Percentiles rank a stretch among this genome's conserved stretches.
Conservation (phyloP, 2,888 invertebrate species). For the Ectemnius cavifrons region DNA sequence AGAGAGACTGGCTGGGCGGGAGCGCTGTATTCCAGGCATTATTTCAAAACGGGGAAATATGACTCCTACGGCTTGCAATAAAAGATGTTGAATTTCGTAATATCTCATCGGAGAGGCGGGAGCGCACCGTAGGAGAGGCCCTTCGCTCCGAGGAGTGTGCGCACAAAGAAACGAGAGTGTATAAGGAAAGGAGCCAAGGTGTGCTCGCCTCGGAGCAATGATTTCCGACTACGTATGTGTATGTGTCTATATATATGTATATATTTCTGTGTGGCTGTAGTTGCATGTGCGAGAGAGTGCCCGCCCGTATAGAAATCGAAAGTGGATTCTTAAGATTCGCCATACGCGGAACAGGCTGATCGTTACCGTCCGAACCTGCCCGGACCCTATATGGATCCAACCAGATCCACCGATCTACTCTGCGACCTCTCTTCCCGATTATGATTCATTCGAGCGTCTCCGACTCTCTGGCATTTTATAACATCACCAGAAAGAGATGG, state of each 20-base stretch:
- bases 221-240: conserved; percentile 23
- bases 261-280: no score
- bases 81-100: conserved; percentile 50
- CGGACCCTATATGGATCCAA: conserved; percentile 67
- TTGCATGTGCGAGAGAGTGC: conserved; percentile 34
- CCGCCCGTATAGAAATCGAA: conserved; percentile 69
- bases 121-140: conserved; percentile 10
- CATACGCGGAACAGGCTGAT: conserved; percentile 62
- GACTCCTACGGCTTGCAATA: conserved; percentile 45
- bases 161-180: conserved; percentile 39
- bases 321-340: conserved; percentile 72
- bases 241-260: no score
- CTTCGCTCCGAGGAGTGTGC: conserved; percentile 12
- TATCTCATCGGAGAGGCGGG: conserved; percentile 45
- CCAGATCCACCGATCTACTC: conserved; percentile 65
- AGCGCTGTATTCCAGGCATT: conserved; percentile 17
- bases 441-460: conserved; percentile 56
- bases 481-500: not conserved
- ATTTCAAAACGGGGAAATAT: conserved; percentile 45
- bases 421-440: conserved; percentile 44
- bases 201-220: conserved; percentile 16
- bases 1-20: not conserved
- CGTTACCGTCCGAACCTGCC: conserved; percentile 59
- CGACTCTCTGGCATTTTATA: not conserved
- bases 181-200: conserved; percentile 12